phyloP scores from a whole-genome alignment of 2,888 invertebrate genomes.

The Drosophila diplacantha region DNA sequence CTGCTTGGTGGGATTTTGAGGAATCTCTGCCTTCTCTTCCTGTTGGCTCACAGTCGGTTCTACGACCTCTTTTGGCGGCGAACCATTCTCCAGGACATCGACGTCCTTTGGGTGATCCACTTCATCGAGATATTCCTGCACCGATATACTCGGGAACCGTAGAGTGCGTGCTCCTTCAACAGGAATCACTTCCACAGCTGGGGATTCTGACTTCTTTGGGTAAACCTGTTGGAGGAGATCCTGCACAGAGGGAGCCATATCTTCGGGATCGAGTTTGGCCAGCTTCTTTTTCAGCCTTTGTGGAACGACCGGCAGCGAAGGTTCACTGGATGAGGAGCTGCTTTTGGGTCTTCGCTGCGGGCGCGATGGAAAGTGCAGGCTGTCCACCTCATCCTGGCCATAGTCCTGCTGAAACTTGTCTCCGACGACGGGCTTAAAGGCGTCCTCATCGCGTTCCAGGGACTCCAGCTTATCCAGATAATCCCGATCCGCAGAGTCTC shows the following conservation, averaged over 20 bases:
- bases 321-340: conserved; percentile 73
- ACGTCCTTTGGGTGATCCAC: neutral
- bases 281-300: conserved; percentile 69
- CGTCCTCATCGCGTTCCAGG: conserved; percentile 58
- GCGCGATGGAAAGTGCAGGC: conserved; percentile 67
- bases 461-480: conserved; percentile 62
- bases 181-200: conserved; percentile 2
- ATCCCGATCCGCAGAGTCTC: conserved; percentile 52
- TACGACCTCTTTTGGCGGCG: neutral
- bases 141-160: conserved; percentile 63
- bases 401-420: conserved; percentile 4
- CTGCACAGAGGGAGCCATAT: conserved; percentile 76
- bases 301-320: conserved; percentile 62
- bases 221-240: conserved; percentile 67
- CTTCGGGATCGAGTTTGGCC: conserved; percentile 67
- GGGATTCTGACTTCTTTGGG: conserved; percentile 6
- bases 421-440: neutral
- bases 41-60: neutral
- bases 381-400: conserved; percentile 46
- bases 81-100: neutral
- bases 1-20: conserved; percentile 5
- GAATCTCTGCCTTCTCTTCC: neutral
- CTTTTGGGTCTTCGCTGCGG: conserved; percentile 72
- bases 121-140: conserved; percentile 42
- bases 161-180: conserved; percentile 9